Percentiles rank a stretch among this genome's conserved stretches.
Conservation (phyloP, 2,888 invertebrate species). For the Lamproptera curius region DNA sequence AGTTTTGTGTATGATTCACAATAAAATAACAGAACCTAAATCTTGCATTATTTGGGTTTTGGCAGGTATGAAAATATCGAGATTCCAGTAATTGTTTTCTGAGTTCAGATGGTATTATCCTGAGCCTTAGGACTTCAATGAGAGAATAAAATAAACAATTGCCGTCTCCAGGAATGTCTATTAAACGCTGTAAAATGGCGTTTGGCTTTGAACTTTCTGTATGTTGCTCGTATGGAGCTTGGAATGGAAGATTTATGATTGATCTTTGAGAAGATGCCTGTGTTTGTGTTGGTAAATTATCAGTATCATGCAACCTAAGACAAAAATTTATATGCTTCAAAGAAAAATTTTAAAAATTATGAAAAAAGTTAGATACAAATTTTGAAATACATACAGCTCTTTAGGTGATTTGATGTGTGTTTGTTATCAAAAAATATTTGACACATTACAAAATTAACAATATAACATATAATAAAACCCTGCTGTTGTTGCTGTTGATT, state of each 20-base stretch:
- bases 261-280: not conserved
- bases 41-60: conserved; percentile 20
- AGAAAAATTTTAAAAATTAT: not conserved
- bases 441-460: too few relatives aligned
- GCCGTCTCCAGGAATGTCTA: conserved; percentile 22
- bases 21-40: not conserved
- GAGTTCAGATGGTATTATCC: conserved; percentile 18
- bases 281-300: not conserved
- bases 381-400: not conserved
- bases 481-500: too few relatives aligned
- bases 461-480: too few relatives aligned
- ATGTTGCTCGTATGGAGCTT: conserved; percentile 19
- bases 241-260: conserved; percentile 1
- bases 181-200: conserved; percentile 20
- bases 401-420: not conserved
- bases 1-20: too few relatives aligned
- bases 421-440: too few relatives aligned
- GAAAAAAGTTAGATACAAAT: not conserved
- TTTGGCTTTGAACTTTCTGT: conserved; percentile 19
- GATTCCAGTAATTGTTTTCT: conserved; percentile 21
- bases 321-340: not conserved
- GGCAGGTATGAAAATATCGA: conserved; percentile 23
- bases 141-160: conserved; percentile 15
- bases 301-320: not conserved
- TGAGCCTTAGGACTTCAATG: conserved; percentile 28